phyloP scores from a whole-genome alignment of 2,888 invertebrate genomes.

The Polydrusus cervinus region DNA sequence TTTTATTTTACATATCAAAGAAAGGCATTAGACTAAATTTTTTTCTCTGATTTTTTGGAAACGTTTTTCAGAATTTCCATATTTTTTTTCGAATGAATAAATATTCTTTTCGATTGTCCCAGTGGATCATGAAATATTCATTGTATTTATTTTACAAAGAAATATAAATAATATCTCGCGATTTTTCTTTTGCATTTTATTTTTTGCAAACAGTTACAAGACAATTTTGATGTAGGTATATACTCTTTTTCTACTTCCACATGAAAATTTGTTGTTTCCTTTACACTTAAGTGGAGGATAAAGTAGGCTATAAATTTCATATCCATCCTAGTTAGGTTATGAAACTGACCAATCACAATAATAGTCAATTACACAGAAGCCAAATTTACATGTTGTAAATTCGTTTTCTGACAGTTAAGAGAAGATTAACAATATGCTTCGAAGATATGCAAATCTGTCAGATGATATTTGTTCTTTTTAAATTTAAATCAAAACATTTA shows the following conservation, averaged over 20 bases:
- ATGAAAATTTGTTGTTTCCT: neutral
- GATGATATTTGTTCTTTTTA: no score
- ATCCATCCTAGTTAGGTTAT: no score
- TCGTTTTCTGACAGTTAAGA: no score
- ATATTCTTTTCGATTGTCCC: neutral
- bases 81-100: neutral
- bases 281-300: no score
- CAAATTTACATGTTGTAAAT: no score
- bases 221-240: neutral
- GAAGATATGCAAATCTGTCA: no score
- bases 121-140: slow-evolving; percentile 14
- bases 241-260: neutral
- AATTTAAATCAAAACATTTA: no score
- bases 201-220: neutral
- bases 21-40: neutral
- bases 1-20: no score
- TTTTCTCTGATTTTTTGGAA: neutral
- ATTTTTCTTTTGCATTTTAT: slow-evolving; percentile 4
- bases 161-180: slow-evolving; percentile 6
- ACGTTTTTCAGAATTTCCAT: neutral
- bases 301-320: no score
- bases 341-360: no score
- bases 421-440: no score
- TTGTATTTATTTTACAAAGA: slow-evolving; percentile 10
- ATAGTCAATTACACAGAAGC: no score